Evolutionary conservation across 1,140 invertebrate species (phyloP).

Genomic region (Archivesica marissinica): DNA sequence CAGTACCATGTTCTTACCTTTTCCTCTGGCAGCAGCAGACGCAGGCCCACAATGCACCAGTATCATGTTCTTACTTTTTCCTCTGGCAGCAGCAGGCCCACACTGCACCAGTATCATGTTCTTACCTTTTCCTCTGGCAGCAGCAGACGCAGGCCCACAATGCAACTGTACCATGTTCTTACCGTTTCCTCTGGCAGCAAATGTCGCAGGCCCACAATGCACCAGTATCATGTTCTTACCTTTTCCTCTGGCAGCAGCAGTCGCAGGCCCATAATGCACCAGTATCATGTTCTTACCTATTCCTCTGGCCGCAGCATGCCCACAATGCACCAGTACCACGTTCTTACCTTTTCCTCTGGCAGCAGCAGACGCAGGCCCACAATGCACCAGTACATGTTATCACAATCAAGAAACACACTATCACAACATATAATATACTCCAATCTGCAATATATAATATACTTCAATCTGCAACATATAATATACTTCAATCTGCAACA

Average conservation of each 20-base stretch:
- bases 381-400: constrained; percentile 87
- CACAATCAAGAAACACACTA: constrained; percentile 88
- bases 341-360: constrained; percentile 76
- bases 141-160: constrained; percentile 89
- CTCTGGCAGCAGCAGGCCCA: too few species aligned
- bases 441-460: too few species aligned
- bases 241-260: constrained; percentile 84
- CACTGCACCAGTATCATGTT: too few species aligned
- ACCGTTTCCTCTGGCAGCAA: constrained; percentile 77
- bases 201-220: constrained; percentile 90
- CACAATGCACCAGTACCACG: too few species aligned
- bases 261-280: constrained; percentile 89
- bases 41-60: constrained; percentile 89
- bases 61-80: constrained; percentile 88
- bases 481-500: too few species aligned
- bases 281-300: constrained; percentile 87
- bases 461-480: too few species aligned
- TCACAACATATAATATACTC: constrained; percentile 94
- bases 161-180: constrained; percentile 85
- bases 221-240: constrained; percentile 84
- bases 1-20: constrained; percentile 85
- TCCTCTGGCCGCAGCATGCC: too few species aligned
- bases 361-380: constrained; percentile 89
- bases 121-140: constrained; percentile 76
- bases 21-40: constrained; percentile 85